Evolutionary conservation across 2,888 invertebrate genomes (phyloP).

Genomic region (Globia sparganii): DNA sequence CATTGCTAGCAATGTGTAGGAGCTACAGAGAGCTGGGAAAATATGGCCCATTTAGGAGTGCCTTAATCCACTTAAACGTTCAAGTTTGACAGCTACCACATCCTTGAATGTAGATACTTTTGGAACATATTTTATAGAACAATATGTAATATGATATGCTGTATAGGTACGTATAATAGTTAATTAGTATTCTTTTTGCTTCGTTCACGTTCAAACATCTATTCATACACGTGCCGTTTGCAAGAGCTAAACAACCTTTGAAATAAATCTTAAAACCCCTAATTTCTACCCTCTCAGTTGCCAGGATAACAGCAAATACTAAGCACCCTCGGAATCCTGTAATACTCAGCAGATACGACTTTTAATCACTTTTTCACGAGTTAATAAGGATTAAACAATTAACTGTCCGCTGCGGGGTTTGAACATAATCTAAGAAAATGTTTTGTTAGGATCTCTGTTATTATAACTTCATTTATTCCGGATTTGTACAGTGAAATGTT

Average conservation of each 20-base stretch:
- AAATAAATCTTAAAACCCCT: neutral
- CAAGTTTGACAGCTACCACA: too few species aligned
- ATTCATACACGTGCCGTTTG: neutral
- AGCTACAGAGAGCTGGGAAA: neutral
- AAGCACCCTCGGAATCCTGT: slow-evolving; percentile 15
- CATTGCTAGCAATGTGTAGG: neutral
- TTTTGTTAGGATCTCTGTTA: slow-evolving; percentile 46
- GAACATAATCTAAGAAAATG: slow-evolving; percentile 34
- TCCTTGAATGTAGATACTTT: neutral
- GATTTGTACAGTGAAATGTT: neutral
- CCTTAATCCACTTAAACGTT: too few species aligned
- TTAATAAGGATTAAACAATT: slow-evolving; percentile 58
- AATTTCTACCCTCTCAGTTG: neutral
- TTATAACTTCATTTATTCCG: slow-evolving; percentile 34
- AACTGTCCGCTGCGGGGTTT: slow-evolving; percentile 19
- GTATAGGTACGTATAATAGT: too few species aligned
- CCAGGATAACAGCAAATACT: slow-evolving; percentile 10
- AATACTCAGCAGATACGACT: slow-evolving; percentile 20
- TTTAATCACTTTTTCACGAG: slow-evolving; percentile 40
- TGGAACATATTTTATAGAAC: neutral
- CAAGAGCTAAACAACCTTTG: neutral
- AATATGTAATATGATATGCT: neutral
- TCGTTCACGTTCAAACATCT: neutral
- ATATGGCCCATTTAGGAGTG: neutral
- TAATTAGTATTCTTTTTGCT: neutral